phyloP scores from a whole-genome alignment of 2,888 invertebrate species.

The Ectobius pallidus region DNA sequence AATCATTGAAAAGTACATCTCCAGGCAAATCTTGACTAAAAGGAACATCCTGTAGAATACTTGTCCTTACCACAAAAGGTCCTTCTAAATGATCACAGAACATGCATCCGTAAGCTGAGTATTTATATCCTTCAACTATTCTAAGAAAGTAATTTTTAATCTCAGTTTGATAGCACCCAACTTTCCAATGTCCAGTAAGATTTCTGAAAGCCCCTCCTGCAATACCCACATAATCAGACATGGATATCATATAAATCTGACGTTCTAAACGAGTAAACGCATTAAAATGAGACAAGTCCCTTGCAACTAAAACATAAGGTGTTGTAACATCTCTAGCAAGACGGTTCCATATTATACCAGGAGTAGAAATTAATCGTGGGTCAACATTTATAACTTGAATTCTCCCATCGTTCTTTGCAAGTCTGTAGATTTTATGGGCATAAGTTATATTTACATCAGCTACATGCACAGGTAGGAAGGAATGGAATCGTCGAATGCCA shows the following conservation, averaged over 20 bases:
- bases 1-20: conserved; percentile 48
- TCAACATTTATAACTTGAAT: conserved; percentile 13
- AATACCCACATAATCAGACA: conserved; percentile 43
- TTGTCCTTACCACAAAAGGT: conserved; percentile 48
- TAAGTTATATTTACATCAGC: conserved; percentile 26
- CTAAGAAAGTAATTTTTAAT: conserved; percentile 48
- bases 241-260: conserved; percentile 47
- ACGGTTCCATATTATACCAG: conserved; percentile 46
- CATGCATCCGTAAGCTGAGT: conserved; percentile 49
- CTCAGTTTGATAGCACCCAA: conserved; percentile 49
- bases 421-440: not conserved
- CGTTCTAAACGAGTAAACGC: conserved; percentile 47
- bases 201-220: conserved; percentile 48
- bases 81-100: conserved; percentile 50
- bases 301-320: conserved; percentile 48
- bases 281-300: conserved; percentile 46
- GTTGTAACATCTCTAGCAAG: conserved; percentile 45
- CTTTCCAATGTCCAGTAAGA: conserved; percentile 48
- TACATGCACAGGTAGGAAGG: conserved; percentile 34
- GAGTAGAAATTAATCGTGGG: not conserved
- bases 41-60: conserved; percentile 40
- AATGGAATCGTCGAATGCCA: conserved; percentile 39
- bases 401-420: not conserved
- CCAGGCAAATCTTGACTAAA: conserved; percentile 44
- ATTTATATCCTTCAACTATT: conserved; percentile 48